Conservation (phyloP, 2,888 invertebrate genomes). For the Ditula angustiorana region DNA sequence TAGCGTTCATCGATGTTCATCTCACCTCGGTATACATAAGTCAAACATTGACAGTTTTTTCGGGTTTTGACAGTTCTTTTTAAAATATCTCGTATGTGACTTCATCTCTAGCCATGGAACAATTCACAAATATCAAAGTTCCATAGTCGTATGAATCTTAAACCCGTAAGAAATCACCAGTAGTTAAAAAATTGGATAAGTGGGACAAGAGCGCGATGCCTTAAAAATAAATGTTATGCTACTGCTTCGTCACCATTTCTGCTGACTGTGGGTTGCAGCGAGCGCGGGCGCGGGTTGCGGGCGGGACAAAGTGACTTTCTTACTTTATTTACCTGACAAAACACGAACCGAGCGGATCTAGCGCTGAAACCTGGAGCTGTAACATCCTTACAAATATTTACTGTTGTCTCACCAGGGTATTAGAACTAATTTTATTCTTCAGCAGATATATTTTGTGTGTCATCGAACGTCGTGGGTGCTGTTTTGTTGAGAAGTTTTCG, state of each 20-base stretch:
- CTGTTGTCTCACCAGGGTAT: neutral
- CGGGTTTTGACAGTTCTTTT: no score
- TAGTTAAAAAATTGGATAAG: no score
- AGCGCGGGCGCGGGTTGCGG: neutral
- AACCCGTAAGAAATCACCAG: no score
- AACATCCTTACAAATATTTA: slow-evolving; percentile 16
- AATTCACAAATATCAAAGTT: no score
- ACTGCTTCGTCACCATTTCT: slow-evolving; percentile 3
- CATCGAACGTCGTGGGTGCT: no score
- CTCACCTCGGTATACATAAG: no score
- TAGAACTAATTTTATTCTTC: slow-evolving; percentile 2
- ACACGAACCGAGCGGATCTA: slow-evolving; percentile 3
- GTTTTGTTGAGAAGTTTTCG: neutral
- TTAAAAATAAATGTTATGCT: slow-evolving; percentile 19
- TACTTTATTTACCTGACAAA: slow-evolving; percentile 33
- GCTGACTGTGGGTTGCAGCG: slow-evolving; percentile 2
- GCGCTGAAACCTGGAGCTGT: neutral
- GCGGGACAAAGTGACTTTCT: slow-evolving; percentile 21
- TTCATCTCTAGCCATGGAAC: no score
- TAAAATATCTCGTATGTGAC: no score
- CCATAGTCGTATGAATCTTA: neutral
- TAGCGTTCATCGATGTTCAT: no score
- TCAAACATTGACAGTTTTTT: no score
- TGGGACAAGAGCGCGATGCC: no score
- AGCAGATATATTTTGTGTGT: no score